Evolutionary conservation across 2,113 vertebrate genomes (phyloP).

Genomic region (Centropus unirufus): DNA sequence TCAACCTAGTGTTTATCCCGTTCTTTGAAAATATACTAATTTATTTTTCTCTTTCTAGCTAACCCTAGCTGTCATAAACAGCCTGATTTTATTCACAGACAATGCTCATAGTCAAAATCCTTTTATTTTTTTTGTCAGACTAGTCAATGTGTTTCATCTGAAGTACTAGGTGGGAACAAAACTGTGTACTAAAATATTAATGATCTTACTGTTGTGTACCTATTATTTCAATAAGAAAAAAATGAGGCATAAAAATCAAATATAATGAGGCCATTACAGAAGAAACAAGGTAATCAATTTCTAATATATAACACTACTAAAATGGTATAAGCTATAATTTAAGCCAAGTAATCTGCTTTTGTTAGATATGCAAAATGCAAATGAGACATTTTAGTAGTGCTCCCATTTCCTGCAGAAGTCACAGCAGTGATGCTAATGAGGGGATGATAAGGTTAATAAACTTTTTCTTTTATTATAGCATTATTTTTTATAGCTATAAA

Average conservation of each 20-base stretch:
- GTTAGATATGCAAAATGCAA: slow-evolving; percentile 73
- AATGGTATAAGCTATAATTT: slow-evolving; percentile 72
- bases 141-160: slow-evolving; percentile 39
- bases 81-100: slow-evolving; percentile 45
- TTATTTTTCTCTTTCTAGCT: not conserved
- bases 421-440: slow-evolving; percentile 60
- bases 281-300: slow-evolving; percentile 71
- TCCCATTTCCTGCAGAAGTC: slow-evolving; percentile 31
- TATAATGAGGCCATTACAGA: slow-evolving; percentile 72
- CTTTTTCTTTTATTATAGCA: slow-evolving; percentile 26
- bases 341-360: slow-evolving; percentile 63
- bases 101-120: slow-evolving; percentile 29
- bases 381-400: slow-evolving; percentile 67
- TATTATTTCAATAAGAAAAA: slow-evolving; percentile 65
- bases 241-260: slow-evolving; percentile 56
- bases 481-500: not conserved
- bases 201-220: slow-evolving; percentile 36
- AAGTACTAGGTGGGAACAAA: slow-evolving; percentile 60
- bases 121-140: slow-evolving; percentile 62
- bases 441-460: slow-evolving; percentile 67
- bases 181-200: slow-evolving; percentile 42
- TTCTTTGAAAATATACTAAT: not conserved
- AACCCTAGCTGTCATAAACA: not conserved
- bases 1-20: not conserved
- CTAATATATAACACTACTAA: slow-evolving; percentile 65